Percentiles rank a stretch among this genome's conserved stretches.
These are phyloP conservation scores for Psittacula cyanocephala DNA, from an alignment of 2,113 vertebrate species.

Conservation along the genomic window DNA sequence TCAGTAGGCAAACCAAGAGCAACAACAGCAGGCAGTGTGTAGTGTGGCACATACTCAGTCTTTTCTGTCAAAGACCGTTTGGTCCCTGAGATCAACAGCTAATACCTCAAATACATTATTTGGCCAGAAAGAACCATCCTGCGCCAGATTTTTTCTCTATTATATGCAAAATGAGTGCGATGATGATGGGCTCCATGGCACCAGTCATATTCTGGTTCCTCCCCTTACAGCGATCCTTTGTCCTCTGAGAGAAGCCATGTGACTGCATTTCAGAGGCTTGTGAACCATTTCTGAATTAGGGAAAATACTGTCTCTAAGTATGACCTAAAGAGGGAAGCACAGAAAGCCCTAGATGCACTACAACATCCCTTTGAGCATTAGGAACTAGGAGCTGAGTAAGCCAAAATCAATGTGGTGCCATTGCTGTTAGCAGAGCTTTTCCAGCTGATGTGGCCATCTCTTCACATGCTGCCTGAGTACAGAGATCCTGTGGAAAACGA, in stretches of 20 bases:
- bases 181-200: not conserved
- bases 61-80: not conserved
- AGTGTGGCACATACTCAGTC: not conserved
- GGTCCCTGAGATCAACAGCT: not conserved
- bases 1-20: not conserved
- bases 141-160: not conserved
- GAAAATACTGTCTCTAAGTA: not conserved
- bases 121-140: not conserved
- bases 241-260: not conserved
- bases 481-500: not conserved
- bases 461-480: not conserved
- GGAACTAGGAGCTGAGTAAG: not conserved
- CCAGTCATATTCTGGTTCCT: not conserved
- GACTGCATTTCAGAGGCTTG: not conserved
- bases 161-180: not conserved
- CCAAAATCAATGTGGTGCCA: not conserved
- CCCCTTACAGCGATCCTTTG: not conserved
- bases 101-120: not conserved
- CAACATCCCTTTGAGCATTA: not conserved
- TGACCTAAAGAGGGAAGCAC: not conserved
- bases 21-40: not conserved
- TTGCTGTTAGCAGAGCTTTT: not conserved
- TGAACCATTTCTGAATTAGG: not conserved
- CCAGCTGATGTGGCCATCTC: not conserved
- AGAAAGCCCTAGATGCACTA: not conserved